These are phyloP conservation scores for Onthophagus sagittarius DNA, from an alignment of 2,888 invertebrate species.

Conservation along the genomic window DNA sequence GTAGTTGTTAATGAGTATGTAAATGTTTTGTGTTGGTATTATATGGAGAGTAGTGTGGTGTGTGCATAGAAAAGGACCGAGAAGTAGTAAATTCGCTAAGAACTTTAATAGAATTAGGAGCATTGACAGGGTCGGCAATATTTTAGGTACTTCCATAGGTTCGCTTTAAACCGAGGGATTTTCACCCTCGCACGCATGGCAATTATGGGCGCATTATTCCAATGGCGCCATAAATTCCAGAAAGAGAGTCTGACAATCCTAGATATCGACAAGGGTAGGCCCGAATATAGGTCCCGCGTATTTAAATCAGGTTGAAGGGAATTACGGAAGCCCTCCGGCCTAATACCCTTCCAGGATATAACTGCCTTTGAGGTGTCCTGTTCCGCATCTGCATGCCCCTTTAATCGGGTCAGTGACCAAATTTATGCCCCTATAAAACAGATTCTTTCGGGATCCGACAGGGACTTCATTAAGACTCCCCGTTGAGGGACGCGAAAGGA, in stretches of 20 bases:
- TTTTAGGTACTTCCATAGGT: background rate
- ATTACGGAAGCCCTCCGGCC: conserved; percentile 38
- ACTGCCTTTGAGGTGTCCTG: conserved; percentile 29
- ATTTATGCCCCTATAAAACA: conserved; percentile 47
- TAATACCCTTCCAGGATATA: conserved; percentile 26
- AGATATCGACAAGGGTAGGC: conserved; percentile 3
- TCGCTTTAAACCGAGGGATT: background rate
- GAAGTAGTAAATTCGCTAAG: background rate
- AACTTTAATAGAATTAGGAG: background rate
- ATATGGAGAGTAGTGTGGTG: background rate
- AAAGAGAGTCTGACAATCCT: conserved; percentile 5
- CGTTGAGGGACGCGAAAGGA: conserved; percentile 3
- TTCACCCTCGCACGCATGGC: conserved; percentile 3
- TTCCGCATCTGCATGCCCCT: conserved; percentile 45
- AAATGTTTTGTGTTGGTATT: background rate
- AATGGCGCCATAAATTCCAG: background rate
- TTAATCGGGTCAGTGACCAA: conserved; percentile 41
- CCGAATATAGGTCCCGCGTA: conserved; percentile 32
- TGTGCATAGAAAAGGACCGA: background rate
- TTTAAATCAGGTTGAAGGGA: conserved; percentile 35
- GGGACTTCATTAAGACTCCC: conserved; percentile 46
- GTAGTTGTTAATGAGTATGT: background rate
- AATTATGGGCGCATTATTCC: conserved; percentile 8
- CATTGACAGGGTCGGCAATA: background rate
- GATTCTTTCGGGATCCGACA: conserved; percentile 43